Evolutionary conservation across 2,888 invertebrate genomes (phyloP).

Genomic region (Hermaeophaga mercurialis): DNA sequence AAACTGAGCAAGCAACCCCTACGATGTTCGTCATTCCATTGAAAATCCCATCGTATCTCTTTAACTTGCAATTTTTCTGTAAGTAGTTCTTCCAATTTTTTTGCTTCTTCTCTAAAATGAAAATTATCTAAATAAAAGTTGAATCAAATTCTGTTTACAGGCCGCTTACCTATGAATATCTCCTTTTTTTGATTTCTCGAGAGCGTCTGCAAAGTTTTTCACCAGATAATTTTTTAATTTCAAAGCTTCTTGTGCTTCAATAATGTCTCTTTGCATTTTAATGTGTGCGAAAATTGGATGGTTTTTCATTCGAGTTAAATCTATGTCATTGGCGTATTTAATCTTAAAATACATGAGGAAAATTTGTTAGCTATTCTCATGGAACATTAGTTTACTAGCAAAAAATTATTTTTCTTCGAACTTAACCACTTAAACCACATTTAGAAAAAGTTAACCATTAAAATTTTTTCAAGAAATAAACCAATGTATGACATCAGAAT

Average conservation of each 20-base stretch:
- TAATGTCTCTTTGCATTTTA: slow-evolving; percentile 59
- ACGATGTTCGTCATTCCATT: slow-evolving; percentile 88
- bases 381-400: slow-evolving; percentile 17
- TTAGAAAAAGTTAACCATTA: too few species aligned
- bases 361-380: slow-evolving; percentile 14
- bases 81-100: slow-evolving; percentile 66
- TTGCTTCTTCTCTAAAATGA: slow-evolving; percentile 76
- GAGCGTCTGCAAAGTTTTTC: slow-evolving; percentile 71
- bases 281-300: slow-evolving; percentile 62
- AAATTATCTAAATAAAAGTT: too few species aligned
- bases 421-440: too few species aligned
- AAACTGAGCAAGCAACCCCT: slow-evolving; percentile 89
- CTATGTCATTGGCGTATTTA: slow-evolving; percentile 46
- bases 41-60: slow-evolving; percentile 77
- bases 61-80: slow-evolving; percentile 63
- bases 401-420: too few species aligned
- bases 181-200: slow-evolving; percentile 65
- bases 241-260: slow-evolving; percentile 52
- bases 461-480: too few species aligned
- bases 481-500: too few species aligned
- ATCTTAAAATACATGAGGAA: slow-evolving; percentile 29
- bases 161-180: slow-evolving; percentile 50
- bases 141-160: too few species aligned
- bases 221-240: slow-evolving; percentile 70
- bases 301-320: slow-evolving; percentile 56